phyloP scores from a whole-genome alignment of 2,888 invertebrate species.

The Tupiocoris notatus region DNA sequence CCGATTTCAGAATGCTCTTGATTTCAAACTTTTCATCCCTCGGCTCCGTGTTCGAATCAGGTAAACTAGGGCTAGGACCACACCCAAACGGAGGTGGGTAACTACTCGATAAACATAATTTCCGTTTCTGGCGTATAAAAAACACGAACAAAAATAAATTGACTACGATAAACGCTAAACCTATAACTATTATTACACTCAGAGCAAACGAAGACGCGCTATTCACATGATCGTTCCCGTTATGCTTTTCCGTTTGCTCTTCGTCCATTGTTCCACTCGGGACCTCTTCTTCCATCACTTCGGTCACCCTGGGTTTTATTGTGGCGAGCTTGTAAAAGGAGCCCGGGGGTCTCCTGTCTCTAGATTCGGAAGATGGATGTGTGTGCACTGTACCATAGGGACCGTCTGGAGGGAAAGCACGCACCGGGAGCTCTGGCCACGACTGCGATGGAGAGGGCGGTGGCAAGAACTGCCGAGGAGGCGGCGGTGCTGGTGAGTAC shows the following conservation, averaged over 20 bases:
- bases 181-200: slow-evolving; percentile 57
- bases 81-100: slow-evolving; percentile 53
- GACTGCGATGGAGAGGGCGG: too few species aligned
- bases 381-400: slow-evolving; percentile 24
- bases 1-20: slow-evolving; percentile 49
- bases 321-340: slow-evolving; percentile 20
- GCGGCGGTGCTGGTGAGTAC: not conserved
- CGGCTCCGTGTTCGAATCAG: slow-evolving; percentile 43
- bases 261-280: not conserved
- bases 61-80: slow-evolving; percentile 48
- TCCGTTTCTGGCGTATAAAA: slow-evolving; percentile 67
- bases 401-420: not conserved
- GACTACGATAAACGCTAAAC: slow-evolving; percentile 68
- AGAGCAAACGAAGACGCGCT: slow-evolving; percentile 54
- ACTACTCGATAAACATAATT: slow-evolving; percentile 48
- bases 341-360: slow-evolving; percentile 7
- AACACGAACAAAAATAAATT: slow-evolving; percentile 70
- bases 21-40: slow-evolving; percentile 45
- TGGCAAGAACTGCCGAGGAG: not conserved
- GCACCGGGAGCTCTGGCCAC: not conserved
- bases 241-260: slow-evolving; percentile 33
- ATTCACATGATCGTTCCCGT: slow-evolving; percentile 43
- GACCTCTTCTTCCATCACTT: slow-evolving; percentile 10
- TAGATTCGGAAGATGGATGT: slow-evolving; percentile 9
- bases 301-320: slow-evolving; percentile 3